Base-by-base conservation (phyloP, 2,888 invertebrate genomes). In the Cyaniris semiargus region DNA sequence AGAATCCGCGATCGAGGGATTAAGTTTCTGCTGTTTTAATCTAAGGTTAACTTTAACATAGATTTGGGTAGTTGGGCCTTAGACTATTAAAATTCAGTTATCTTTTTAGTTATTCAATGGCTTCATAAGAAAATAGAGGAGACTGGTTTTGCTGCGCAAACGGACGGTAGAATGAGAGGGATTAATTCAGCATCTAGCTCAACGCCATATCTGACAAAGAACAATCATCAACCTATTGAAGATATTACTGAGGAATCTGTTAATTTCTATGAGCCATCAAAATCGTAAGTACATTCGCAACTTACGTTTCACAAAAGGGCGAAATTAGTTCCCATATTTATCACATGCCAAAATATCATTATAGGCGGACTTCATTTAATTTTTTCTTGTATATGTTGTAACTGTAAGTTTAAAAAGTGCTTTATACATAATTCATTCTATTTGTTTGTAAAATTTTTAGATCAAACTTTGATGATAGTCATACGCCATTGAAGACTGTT, bases 51-150 rank as follows among this genome's bases (percentile, higher is more conserved):
- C 53, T 48, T 48, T 15, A 48, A 48, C 21, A 76, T 75, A 18
- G 27, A 72, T 27, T 71, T 18, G 23, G 66, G 6, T 18, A 31
- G 6, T 34, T 27, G 18, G 34, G 15, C 53, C 53, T 53, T 5
- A 53, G 53, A 53, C 5, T 18, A 53, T 53, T 18, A 53, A 18
- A 48, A 13, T 0, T 31, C 48, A 18, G 70, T 38, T n/a, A 70
- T 78, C 21, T 77, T 78, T 76, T 74, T 18, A 94, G 94, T 94
- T 21, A 94, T 94, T 71, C 94, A 94, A 83, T 94, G 94, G 94
- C 86, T 94, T 23, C 94, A 94, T 81, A 94, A 92, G 83, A 94
- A 94, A 81, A 80, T 94, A 81, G 94, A 94, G 79, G 88, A 87
- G 5, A 82, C 79, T 70, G 81, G 83, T 76, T 84, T 82, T 23